Percentiles rank a stretch among this genome's conserved stretches.
These are phyloP conservation scores for Hippotragus niger DNA, from an alignment of 2,113 vertebrate species.

Conservation along the genomic window DNA sequence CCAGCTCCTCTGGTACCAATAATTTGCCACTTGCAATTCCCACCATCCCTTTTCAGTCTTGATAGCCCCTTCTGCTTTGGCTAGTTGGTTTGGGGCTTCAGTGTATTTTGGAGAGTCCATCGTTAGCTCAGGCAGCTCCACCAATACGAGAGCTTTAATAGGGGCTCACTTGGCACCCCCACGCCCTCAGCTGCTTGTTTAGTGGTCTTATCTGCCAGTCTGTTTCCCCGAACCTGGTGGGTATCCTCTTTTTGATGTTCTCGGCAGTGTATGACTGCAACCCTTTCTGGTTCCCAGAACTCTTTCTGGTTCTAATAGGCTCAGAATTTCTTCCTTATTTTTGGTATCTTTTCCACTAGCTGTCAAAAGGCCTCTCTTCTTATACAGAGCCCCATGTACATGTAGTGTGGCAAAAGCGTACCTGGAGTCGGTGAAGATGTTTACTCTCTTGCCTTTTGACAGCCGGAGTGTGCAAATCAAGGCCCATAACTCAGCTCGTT, in stretches of 20 bases:
- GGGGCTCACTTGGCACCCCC: background rate
- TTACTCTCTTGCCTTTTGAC: background rate
- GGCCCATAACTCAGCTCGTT: background rate
- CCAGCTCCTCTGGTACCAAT: background rate
- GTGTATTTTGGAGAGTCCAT: background rate
- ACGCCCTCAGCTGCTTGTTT: fast-evolving
- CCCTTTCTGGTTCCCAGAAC: background rate
- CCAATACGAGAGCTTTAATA: background rate
- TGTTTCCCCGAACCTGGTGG: background rate
- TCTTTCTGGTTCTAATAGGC: background rate
- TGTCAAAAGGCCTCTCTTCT: background rate
- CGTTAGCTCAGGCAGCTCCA: background rate
- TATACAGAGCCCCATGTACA: background rate
- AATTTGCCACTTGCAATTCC: background rate
- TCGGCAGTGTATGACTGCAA: background rate
- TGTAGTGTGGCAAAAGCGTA: background rate
- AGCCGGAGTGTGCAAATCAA: fast-evolving
- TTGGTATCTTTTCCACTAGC: background rate
- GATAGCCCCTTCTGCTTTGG: background rate
- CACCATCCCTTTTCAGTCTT: background rate
- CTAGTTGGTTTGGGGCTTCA: background rate
- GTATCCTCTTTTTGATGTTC: background rate
- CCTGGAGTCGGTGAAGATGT: background rate
- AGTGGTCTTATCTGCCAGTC: background rate
- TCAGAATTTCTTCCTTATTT: background rate